Base-by-base conservation (phyloP, 64 coral and sea anemone species). In the Pachyseris speciosa region DNA sequence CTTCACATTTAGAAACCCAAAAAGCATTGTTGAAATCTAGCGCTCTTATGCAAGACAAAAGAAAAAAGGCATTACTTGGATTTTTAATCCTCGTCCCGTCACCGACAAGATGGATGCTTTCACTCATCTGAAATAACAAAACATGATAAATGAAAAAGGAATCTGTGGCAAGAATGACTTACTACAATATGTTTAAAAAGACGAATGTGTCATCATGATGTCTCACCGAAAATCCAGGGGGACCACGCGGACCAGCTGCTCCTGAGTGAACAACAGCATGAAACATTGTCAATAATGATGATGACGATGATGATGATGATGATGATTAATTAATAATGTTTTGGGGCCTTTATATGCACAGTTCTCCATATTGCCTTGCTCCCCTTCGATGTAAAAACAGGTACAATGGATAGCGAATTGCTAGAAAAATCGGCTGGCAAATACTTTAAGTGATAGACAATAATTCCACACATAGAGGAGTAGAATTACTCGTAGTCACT, bases 81-180 rank as follows among this genome's bases (percentile, higher is more conserved):
- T 89, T 75, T 33, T 27, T 40, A 68, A 89, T 65, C 24, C 63
- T 76, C 13, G 60, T 55, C 36, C 87, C 87, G 41, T 89, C 61
- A 4, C 87, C 87, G 79, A 89, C 74, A 31, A 89, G 73, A 22
- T 89, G 87, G 41, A 89, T 89, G 8, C 87, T 89, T 31, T 66
- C 83, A 20, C 63, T 69, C 44, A 68, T 85, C 83, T 85, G 34
- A 33, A 68, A 34, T 48, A 29, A 49, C 9, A 43, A 84, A 67
- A 69, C 5, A 25, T 5, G 4, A 24, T 61, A 7, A 61, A 25
- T 61, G 22, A 61, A 3, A 61, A 45, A 45, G 4, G 11, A 45
- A 16, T 25, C 1, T 61, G n/a, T 26, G 5, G n/a, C 27, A 5
- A 24, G n/a, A 2, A 5, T 7, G 5, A 4, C 58, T 5, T 16